These are phyloP conservation scores for Ictalurus furcatus DNA, from an alignment of 2,113 vertebrate species.

Conservation along the genomic window DNA sequence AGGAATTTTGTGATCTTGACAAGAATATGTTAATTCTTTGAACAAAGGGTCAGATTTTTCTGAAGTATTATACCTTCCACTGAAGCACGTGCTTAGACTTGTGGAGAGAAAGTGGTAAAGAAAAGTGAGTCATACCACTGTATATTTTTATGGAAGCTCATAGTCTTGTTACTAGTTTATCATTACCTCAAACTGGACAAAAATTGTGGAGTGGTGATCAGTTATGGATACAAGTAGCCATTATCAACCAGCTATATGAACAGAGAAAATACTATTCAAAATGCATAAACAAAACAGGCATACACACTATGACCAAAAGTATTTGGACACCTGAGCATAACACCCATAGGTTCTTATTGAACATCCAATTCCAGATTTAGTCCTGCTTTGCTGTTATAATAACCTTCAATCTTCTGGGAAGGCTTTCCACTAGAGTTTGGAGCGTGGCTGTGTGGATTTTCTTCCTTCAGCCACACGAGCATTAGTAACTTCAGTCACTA, in stretches of 20 bases:
- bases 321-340: not conserved
- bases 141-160: not conserved
- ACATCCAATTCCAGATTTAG: not conserved
- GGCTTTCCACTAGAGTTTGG: not conserved
- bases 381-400: not conserved
- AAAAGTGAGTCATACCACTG: not conserved
- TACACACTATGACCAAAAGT: not conserved
- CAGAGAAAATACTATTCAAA: not conserved
- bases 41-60: not conserved
- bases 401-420: not conserved
- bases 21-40: not conserved
- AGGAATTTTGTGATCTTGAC: not conserved
- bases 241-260: not conserved
- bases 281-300: not conserved
- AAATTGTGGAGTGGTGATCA: not conserved
- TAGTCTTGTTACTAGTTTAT: not conserved
- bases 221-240: not conserved
- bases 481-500: not conserved
- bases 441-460: not conserved
- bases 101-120: no score
- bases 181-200: not conserved
- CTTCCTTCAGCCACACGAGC: not conserved
- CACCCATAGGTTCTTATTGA: not conserved
- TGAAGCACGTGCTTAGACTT: not conserved
- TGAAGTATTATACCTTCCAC: not conserved